A percentile compares a stretch with the other conserved stretches of the same genome.
Evolutionary conservation across 2,113 vertebrate genomes (phyloP).

Genomic region (Festucalex cinctus): DNA sequence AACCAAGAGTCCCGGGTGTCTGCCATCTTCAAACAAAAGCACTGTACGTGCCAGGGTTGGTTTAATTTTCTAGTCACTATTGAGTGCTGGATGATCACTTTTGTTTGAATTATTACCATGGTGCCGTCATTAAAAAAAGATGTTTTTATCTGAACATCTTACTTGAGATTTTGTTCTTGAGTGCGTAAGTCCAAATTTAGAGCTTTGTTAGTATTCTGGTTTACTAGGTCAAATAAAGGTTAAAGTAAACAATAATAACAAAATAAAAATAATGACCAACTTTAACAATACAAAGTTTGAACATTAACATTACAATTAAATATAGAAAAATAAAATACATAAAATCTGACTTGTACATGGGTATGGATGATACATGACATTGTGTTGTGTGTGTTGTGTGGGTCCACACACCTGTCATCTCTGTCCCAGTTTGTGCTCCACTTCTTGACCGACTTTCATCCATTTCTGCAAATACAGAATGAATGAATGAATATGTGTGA

Average conservation of each 20-base stretch:
- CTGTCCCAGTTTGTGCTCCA: neutral
- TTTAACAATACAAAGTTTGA: too few species aligned
- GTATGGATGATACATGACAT: too few species aligned
- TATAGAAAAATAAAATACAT: too few species aligned
- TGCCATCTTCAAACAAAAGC: conserved; percentile 28
- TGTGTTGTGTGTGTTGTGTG: too few species aligned
- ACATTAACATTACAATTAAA: too few species aligned
- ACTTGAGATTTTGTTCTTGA: conserved; percentile 6
- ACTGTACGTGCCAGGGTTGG: neutral
- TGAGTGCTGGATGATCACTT: conserved; percentile 6
- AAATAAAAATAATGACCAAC: too few species aligned
- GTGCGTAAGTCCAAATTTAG: neutral
- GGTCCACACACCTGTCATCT: neutral
- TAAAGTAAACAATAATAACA: too few species aligned
- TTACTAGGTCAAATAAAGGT: too few species aligned
- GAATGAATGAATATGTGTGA: conserved; percentile 7
- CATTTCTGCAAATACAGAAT: neutral
- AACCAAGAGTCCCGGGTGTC: conserved; percentile 15
- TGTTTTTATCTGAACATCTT: neutral
- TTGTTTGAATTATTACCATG: conserved; percentile 22
- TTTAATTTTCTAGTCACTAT: conserved; percentile 16
- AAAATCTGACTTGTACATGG: too few species aligned
- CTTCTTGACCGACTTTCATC: neutral
- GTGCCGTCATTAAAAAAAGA: conserved; percentile 10
- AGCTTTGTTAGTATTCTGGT: neutral